phyloP scores from a whole-genome alignment of 2,888 invertebrate species.

The Carcina quercana region DNA sequence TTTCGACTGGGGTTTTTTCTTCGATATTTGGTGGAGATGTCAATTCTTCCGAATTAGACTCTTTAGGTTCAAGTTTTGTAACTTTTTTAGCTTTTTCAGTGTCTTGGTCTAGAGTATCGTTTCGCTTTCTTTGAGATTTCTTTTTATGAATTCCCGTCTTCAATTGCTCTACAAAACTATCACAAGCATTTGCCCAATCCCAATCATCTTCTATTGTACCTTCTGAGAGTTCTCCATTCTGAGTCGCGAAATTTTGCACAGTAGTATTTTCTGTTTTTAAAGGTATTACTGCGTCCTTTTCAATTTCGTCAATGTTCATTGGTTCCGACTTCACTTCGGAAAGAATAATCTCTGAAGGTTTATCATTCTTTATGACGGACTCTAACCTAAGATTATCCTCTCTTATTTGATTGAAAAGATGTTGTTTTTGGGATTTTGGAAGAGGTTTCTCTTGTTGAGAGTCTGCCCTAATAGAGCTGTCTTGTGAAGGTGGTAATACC shows the following conservation, averaged over 20 bases:
- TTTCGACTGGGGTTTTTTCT: slow-evolving; percentile 16
- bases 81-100: slow-evolving; percentile 26
- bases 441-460: slow-evolving; percentile 38
- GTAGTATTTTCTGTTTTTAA: slow-evolving; percentile 49
- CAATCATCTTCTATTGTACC: slow-evolving; percentile 41
- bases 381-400: slow-evolving; percentile 59
- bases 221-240: slow-evolving; percentile 17
- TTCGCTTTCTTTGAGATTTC: slow-evolving; percentile 68
- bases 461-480: slow-evolving; percentile 34
- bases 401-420: slow-evolving; percentile 64
- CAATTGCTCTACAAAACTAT: slow-evolving; percentile 85
- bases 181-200: slow-evolving; percentile 82
- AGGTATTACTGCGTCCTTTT: slow-evolving; percentile 70
- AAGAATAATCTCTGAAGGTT: slow-evolving; percentile 53
- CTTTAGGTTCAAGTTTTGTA: slow-evolving; percentile 12
- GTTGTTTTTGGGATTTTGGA: slow-evolving; percentile 59
- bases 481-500: slow-evolving; percentile 63
- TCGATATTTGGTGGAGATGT: background rate
- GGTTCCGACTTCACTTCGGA: slow-evolving; percentile 81
- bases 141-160: slow-evolving; percentile 75
- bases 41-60: slow-evolving; percentile 5
- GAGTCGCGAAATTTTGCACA: slow-evolving; percentile 31
- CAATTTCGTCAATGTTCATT: slow-evolving; percentile 78
- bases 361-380: slow-evolving; percentile 78
- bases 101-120: slow-evolving; percentile 35